These are phyloP conservation scores for Serranus cabrilla DNA, from an alignment of 2,797 vertebrate genomes.

Conservation along the genomic window DNA sequence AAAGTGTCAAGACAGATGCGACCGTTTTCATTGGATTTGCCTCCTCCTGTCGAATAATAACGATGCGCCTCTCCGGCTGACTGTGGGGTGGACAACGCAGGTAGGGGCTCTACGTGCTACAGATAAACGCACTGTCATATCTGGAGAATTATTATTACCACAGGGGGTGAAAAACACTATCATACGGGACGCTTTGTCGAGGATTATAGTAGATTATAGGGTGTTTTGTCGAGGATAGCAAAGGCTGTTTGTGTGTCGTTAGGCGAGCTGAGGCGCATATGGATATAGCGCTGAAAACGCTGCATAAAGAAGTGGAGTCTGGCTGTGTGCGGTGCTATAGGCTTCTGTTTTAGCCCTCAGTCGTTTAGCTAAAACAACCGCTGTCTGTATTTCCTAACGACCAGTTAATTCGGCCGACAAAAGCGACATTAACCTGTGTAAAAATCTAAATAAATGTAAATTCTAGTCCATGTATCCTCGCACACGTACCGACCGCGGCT, in stretches of 20 bases:
- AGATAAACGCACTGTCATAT: slow-evolving; percentile 61
- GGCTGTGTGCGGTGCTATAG: slow-evolving; percentile 36
- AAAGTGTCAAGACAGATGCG: slow-evolving; percentile 65
- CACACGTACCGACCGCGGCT: neutral
- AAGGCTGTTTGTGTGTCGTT: slow-evolving; percentile 47
- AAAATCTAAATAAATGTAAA: neutral
- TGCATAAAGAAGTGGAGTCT: slow-evolving; percentile 70
- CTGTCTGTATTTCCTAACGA: neutral
- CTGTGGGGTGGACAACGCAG: slow-evolving; percentile 78
- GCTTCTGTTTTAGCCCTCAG: slow-evolving; percentile 47
- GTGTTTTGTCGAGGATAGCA: slow-evolving; percentile 33
- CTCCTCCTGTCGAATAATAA: slow-evolving; percentile 67
- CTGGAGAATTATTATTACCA: neutral
- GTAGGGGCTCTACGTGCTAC: slow-evolving; percentile 69
- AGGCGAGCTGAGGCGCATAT: slow-evolving; percentile 62
- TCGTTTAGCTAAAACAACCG: neutral
- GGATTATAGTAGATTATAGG: slow-evolving; percentile 3
- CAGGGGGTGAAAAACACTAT: neutral
- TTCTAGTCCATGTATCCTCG: neutral
- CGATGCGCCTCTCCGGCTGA: slow-evolving; percentile 80
- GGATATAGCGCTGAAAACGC: slow-evolving; percentile 67
- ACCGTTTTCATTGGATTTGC: slow-evolving; percentile 80
- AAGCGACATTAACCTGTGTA: neutral
- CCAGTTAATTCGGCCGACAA: slow-evolving; percentile 4
- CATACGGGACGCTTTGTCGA: slow-evolving; percentile 32